Evolutionary conservation across 2,888 invertebrate genomes (phyloP), one percentile per base, ranked within the genome.

Genomic region (Drosophila engyochracea): DNA sequence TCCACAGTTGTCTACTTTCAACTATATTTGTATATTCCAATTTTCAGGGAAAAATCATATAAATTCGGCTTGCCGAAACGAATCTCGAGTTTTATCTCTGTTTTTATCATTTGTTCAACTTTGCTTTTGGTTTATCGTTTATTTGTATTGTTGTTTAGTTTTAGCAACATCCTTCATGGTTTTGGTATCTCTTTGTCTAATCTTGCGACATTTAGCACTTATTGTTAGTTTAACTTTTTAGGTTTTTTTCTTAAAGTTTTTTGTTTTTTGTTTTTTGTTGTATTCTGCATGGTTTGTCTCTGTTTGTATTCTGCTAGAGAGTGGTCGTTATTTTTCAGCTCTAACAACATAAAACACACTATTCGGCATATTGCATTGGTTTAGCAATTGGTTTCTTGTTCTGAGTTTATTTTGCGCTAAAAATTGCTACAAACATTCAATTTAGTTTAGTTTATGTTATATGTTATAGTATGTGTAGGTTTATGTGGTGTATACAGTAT

Each of bases 371-470:
- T 78, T 67, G 71, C 58, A 58, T 44, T 58, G 58, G 66, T 66
- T 44, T 77, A 67, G 67, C 74, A 54, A 74, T 70, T 70, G 74
- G 57, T 35, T 70, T 73, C 69, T 64, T 61, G 39, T 59, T 67
- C 66, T 78, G 69, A 60, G 71, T 80, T 80, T 74, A 61, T 75
- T 67, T 77, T 74, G 73, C 62, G 69, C 83, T 87, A 83, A 75
- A 70, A 70, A 68, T 76, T 79, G 71, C 87, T 86, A 86, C 90
- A 86, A 89, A 86, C 87, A 87, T 84, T 85, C 67, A 88, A 78
- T 86, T 85, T 85, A 16, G 7, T 47, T 25, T 6, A 55, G 28
- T 55, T 55, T 71, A 57, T 83, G 31, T 77, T 70, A 60, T 72
- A 70, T 77, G 72, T 76, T 73, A 64, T 30, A 67, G 58, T 74